These are phyloP conservation scores for Dolichotis patagonum DNA, from an alignment of 2,113 vertebrate genomes.

Conservation along the genomic window DNA sequence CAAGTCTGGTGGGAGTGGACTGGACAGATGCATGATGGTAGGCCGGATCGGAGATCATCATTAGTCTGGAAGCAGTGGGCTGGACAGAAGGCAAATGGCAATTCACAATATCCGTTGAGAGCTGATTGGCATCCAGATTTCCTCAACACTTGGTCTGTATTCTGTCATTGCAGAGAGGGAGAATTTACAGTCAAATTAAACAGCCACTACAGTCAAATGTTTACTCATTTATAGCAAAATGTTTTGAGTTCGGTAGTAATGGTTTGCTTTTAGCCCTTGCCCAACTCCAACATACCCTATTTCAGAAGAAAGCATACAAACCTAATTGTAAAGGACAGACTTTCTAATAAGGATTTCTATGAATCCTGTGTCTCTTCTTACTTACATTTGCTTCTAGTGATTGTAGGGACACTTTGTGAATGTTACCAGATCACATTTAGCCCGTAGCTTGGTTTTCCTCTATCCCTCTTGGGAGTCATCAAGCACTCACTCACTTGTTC, in stretches of 20 bases:
- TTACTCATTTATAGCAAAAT: background rate
- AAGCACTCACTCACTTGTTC: accelerated
- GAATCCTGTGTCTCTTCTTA: no score
- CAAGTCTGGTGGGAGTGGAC: background rate
- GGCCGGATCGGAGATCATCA: background rate
- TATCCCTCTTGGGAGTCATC: background rate
- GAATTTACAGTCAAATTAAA: background rate
- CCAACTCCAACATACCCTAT: background rate
- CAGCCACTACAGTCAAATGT: background rate
- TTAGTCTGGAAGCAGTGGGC: background rate
- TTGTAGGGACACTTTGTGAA: background rate
- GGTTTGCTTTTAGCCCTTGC: background rate
- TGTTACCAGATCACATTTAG: background rate
- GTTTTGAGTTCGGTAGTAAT: background rate
- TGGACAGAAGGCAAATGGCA: background rate
- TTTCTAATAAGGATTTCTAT: background rate
- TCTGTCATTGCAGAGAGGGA: background rate
- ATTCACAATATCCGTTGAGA: background rate
- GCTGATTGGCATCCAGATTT: background rate
- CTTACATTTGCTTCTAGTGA: background rate
- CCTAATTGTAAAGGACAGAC: background rate
- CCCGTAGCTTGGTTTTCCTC: background rate
- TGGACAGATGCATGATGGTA: background rate
- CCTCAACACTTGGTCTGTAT: background rate
- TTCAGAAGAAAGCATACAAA: background rate